Evolutionary conservation across 1,140 invertebrate genomes (phyloP), one percentile per base, ranked within the genome.

Genomic region (Brachionus asplanchnoidis): DNA sequence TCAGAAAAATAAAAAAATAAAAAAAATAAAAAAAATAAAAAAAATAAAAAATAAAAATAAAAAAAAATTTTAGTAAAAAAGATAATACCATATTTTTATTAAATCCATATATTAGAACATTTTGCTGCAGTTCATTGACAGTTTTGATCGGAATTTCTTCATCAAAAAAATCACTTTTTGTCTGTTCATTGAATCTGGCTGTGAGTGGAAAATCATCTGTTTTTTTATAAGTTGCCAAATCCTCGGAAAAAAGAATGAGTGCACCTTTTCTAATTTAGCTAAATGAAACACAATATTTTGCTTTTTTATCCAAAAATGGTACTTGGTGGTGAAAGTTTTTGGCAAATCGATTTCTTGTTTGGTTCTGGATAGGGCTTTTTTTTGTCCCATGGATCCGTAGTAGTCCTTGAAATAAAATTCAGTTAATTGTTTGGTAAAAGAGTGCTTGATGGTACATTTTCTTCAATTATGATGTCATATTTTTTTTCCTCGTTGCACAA

Each of bases 261-360:
- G 73, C 73, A 26, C 73, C 73, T 50, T 50, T 77, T 50, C 73
- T 77, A 50, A 17, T 40, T 42, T 6, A 44, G 4, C 7, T 42
- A 20, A 73, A 23, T 42, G 9, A 17, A 70, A 70, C 8, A 14
- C n/a, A 70, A 70, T 3, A 32, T 12, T 36, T 36, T 36, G 32
- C 32, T 36, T 36, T 36, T 36, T 36, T 36, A 6, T 1, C 3
- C 5, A 40, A 36, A n/a, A 36, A 36, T 36, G 32, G 32, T 20
- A 77, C 73, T 77, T 77, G 17, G 73, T 77, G 12, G 73, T 77
- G n/a, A 50, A 77, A 6, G 73, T 77, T 77, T 77, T 77, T 46
- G 73, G 73, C 20, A 77, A 46, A 46, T 50, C 53, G 20, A 77
- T 77, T 26, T 77, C 73, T 50, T 50, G 46, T 53, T 77, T 77